A percentile compares a stretch with the other conserved stretches of the same genome.
phyloP scores from a whole-genome alignment of 1,140 invertebrate genomes.

The Trialeurodes vaporariorum region DNA sequence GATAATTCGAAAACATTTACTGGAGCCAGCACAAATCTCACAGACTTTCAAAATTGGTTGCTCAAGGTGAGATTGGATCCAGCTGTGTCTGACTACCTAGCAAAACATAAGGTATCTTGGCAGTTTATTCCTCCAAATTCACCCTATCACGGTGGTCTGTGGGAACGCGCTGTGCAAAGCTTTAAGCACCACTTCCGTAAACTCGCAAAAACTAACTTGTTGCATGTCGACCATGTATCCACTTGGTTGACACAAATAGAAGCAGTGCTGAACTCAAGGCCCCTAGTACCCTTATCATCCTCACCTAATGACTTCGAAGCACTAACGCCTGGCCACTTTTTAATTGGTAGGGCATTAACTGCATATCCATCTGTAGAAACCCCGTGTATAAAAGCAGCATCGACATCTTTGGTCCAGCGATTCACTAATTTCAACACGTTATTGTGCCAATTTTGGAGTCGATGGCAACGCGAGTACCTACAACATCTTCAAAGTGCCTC shows the following conservation, averaged over 20 bases:
- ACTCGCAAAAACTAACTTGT: background rate
- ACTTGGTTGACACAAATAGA: slow-evolving; percentile 29
- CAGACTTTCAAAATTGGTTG: background rate
- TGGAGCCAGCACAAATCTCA: slow-evolving; percentile 13
- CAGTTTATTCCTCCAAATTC: slow-evolving; percentile 24
- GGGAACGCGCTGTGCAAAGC: slow-evolving; percentile 26
- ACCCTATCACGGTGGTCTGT: slow-evolving; percentile 29
- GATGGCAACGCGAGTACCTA: slow-evolving; percentile 26
- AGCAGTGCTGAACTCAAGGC: slow-evolving; percentile 31
- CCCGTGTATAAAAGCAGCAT: background rate
- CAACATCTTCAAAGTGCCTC: slow-evolving; percentile 22
- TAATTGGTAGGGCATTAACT: slow-evolving; percentile 18
- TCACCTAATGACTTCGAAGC: slow-evolving; percentile 25
- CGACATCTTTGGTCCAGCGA: slow-evolving; percentile 13
- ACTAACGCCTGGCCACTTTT: slow-evolving; percentile 27
- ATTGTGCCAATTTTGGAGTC: slow-evolving; percentile 23
- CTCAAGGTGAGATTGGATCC: background rate
- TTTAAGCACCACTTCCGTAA: slow-evolving; percentile 21
- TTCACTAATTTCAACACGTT: slow-evolving; percentile 20
- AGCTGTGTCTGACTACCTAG: background rate
- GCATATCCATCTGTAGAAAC: slow-evolving; percentile 8
- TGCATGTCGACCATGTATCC: slow-evolving; percentile 28
- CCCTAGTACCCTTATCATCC: slow-evolving; percentile 27
- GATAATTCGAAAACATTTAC: too few species aligned
- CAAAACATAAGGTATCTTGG: too few species aligned